phyloP scores from a whole-genome alignment of 2,888 invertebrate species.

The Strigamia maritima region DNA sequence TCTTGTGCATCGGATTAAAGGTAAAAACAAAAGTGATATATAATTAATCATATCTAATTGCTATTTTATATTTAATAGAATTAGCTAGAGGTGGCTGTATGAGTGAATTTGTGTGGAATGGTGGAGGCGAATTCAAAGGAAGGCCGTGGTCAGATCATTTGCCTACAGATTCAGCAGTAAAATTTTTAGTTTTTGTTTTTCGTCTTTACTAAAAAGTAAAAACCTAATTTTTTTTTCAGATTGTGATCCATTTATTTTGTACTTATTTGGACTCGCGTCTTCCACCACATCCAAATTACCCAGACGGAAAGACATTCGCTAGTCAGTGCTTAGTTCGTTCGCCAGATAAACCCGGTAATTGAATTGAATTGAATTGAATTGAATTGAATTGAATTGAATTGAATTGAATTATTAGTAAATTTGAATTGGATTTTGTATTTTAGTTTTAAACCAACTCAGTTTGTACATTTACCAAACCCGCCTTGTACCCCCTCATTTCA shows the following conservation, averaged over 20 bases:
- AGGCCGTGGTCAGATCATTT: conserved; percentile 76
- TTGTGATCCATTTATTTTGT: conserved; percentile 78
- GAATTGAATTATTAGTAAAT: no score
- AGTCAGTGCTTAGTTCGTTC: conserved; percentile 52
- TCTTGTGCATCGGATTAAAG: conserved; percentile 70
- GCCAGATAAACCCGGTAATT: conserved; percentile 54
- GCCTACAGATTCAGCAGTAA: conserved; percentile 81
- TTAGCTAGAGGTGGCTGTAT: conserved; percentile 80
- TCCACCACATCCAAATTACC: conserved; percentile 54
- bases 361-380: no score
- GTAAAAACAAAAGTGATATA: conserved; percentile 45
- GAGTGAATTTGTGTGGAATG: conserved; percentile 83
- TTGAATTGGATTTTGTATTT: not conserved
- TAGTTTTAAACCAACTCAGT: conserved; percentile 52
- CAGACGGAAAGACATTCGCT: conserved; percentile 54
- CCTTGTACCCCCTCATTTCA: conserved; percentile 69
- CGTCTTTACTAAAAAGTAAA: not conserved
- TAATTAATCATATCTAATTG: not conserved
- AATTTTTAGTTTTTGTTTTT: not conserved
- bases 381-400: no score
- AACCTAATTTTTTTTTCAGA: conserved; percentile 54
- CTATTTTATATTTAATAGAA: conserved; percentile 54
- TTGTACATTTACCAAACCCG: conserved; percentile 62
- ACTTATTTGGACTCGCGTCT: conserved; percentile 82
- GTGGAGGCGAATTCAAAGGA: conserved; percentile 69